Base-by-base conservation (phyloP, 2,888 invertebrate genomes). In the Macrophya annulata region DNA sequence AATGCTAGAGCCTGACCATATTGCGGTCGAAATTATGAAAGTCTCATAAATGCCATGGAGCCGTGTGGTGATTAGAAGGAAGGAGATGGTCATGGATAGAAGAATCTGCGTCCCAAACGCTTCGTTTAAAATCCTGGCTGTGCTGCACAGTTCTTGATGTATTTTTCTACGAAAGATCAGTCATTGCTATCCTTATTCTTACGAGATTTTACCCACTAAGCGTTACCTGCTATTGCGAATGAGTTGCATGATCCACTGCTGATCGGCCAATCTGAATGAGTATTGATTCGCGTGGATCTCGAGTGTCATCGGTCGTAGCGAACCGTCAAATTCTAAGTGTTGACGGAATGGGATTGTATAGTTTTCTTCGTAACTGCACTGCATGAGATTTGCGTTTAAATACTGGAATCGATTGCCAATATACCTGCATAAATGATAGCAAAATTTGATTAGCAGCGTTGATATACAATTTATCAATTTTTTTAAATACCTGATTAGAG, bases 71-170 rank as follows among this genome's bases (percentile, higher is more conserved):
- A 90, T 86, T 9, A 88, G 71, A 5, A 87, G 51, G 12, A 89
- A 88, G 1, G 89, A 85, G 0, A 85, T 48, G 10, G 81, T 84
- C 87, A 89, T 87, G 15, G 89, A 87, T 3, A 89, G 10, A 3
- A 90, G 84, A 12, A 90, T 86, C 45, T 89, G 89, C 15, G 89
- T 37, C 0, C 89, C 90, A 31, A 87, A 90, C 0, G 87, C 65
- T 5, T 88, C 86, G 84, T 89, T 91, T 31, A 86, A 84, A 12
- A 15, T 85, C 15, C 85, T 87, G 3, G 88, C 68, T 21, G 86
- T 45, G 15, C 62, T 65, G 65, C 88, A 88, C 8, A 90, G 82
- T 10, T 90, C 87, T 9, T 90, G 86, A 74, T 91, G 91, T 51
- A 89, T 85, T 84, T 88, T 88, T 77, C 90, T 90, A 59, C 8